These are phyloP conservation scores for Papilio protenor DNA, from an alignment of 2,888 invertebrate genomes.

Conservation along the genomic window DNA sequence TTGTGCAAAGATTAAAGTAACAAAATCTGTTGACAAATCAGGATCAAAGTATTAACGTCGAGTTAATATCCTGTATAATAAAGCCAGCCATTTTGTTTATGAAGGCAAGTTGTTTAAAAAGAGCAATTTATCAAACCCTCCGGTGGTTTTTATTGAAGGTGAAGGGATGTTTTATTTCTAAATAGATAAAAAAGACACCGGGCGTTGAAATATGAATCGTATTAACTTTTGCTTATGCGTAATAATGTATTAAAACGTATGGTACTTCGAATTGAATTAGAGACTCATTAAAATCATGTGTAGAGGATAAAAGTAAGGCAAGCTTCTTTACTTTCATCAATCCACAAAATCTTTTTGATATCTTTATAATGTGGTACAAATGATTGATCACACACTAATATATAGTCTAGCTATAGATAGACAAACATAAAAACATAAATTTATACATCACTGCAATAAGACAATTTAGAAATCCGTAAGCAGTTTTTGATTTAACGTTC, in stretches of 20 bases:
- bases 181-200: neutral
- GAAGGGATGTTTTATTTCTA: constrained; percentile 24
- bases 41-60: neutral
- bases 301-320: too few relatives aligned
- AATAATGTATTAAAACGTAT: neutral
- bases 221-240: neutral
- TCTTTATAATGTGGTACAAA: neutral
- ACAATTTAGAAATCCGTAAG: neutral
- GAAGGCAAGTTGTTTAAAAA: constrained; percentile 23
- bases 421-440: neutral
- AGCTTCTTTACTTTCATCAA: neutral
- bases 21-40: neutral
- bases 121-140: constrained; percentile 12
- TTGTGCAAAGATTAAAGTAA: neutral
- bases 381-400: neutral
- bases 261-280: neutral
- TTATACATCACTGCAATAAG: too few relatives aligned
- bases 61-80: neutral
- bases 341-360: neutral
- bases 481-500: neutral
- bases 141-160: constrained; percentile 13
- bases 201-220: neutral
- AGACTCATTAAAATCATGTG: neutral
- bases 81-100: constrained; percentile 1
- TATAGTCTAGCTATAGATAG: neutral